phyloP scores from a whole-genome alignment of 2,888 invertebrate species.

The Sinhomidia bicolor region DNA sequence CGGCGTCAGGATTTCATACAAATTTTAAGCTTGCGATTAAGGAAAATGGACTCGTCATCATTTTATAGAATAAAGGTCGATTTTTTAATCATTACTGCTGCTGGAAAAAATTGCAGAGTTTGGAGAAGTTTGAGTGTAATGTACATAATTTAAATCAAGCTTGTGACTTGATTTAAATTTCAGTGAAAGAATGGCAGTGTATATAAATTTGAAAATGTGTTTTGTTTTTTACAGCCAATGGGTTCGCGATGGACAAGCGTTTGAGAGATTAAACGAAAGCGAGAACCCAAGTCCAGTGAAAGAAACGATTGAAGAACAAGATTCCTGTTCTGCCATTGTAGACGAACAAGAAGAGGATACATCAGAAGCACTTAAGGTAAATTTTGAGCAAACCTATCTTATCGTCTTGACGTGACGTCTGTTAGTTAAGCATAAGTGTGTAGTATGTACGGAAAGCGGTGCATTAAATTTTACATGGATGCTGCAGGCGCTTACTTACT shows the following conservation, averaged over 20 bases:
- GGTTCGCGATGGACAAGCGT: conserved; percentile 69
- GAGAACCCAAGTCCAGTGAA: conserved; percentile 71
- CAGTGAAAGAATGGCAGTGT: conserved; percentile 47
- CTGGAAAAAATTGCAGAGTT: not conserved
- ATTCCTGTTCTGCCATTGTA: not conserved
- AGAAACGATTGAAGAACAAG: conserved; percentile 2
- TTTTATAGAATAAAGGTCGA: not conserved
- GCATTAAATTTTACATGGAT: too few species aligned
- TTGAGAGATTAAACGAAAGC: conserved; percentile 73
- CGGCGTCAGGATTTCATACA: not conserved
- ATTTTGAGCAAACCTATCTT: conserved; percentile 6
- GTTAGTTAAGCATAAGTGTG: too few species aligned
- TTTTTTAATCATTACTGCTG: not conserved
- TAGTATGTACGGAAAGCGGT: too few species aligned
- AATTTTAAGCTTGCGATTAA: not conserved
- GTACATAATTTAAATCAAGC: conserved; percentile 30
- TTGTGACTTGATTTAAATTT: not conserved
- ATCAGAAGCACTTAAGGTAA: conserved; percentile 59
- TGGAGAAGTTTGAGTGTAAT: not conserved
- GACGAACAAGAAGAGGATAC: conserved; percentile 36
- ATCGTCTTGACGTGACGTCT: too few species aligned
- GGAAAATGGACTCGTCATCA: not conserved
- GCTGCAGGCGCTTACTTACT: too few species aligned
- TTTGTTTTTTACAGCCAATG: conserved; percentile 68
- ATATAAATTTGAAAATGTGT: conserved; percentile 2